Evolutionary conservation across 2,797 vertebrate genomes (phyloP).

Genomic region (Rallus crepitans): DNA sequence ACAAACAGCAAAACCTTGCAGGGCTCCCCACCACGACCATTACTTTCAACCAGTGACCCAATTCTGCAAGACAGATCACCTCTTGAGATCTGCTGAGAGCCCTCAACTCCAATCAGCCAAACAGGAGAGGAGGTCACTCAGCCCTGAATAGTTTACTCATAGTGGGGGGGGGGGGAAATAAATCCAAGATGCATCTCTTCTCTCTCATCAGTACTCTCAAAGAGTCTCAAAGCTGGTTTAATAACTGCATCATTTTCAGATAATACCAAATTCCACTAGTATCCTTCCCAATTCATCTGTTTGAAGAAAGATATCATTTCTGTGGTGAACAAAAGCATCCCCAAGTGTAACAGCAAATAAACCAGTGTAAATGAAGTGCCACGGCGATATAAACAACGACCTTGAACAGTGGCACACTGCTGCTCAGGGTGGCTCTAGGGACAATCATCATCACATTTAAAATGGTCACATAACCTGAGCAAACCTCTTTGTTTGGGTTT

Average conservation of each 20-base stretch:
- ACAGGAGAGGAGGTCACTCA: neutral
- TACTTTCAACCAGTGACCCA: constrained; percentile 5
- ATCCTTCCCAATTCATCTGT: constrained; percentile 47
- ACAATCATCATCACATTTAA: constrained; percentile 6
- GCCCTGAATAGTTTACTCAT: neutral
- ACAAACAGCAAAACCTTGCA: constrained; percentile 20
- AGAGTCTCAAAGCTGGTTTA: constrained; percentile 46
- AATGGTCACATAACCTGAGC: constrained; percentile 4
- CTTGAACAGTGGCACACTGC: constrained; percentile 38
- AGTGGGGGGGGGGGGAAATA: too few species aligned
- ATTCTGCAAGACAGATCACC: constrained; percentile 4
- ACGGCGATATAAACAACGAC: constrained; percentile 31
- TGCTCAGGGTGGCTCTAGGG: neutral
- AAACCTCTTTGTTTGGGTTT: neutral
- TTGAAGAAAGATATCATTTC: constrained; percentile 46
- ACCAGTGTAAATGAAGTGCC: constrained; percentile 40
- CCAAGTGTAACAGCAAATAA: constrained; percentile 65
- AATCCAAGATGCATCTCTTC: neutral
- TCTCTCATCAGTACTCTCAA: constrained; percentile 25
- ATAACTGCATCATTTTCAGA: constrained; percentile 37
- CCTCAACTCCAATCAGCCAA: constrained; percentile 31
- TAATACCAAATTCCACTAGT: constrained; percentile 44
- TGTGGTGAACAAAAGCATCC: constrained; percentile 29
- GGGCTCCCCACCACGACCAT: neutral
- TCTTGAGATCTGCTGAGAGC: constrained; percentile 19